Conservation (phyloP, 2,797 vertebrate species). For the Falco novaeseelandiae region DNA sequence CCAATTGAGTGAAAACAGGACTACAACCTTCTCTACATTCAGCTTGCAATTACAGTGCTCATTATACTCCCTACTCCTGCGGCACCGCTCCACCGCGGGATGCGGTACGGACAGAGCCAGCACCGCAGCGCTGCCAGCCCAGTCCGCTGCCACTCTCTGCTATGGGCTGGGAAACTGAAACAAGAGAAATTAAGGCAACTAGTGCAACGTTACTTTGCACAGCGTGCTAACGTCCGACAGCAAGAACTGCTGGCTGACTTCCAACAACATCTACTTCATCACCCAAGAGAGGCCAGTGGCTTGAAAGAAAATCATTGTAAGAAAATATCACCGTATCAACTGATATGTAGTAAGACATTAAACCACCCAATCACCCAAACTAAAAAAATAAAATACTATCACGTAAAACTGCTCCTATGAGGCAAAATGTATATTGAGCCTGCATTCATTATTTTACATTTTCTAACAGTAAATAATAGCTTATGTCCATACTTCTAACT, state of each 20-base stretch:
- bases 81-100: background rate
- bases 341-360: background rate
- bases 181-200: background rate
- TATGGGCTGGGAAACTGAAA: background rate
- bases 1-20: background rate
- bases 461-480: background rate
- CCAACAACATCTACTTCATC: background rate
- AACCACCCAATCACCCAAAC: background rate
- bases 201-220: background rate
- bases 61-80: fast-evolving
- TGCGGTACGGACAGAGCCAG: background rate
- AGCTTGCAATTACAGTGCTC: background rate
- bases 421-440: background rate
- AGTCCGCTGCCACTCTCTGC: background rate
- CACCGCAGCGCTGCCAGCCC: fast-evolving
- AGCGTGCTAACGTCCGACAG: fast-evolving
- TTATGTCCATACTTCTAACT: background rate
- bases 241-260: background rate
- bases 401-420: background rate
- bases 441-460: background rate
- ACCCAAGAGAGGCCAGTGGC: background rate
- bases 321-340: background rate
- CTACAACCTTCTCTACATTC: background rate
- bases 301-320: background rate
- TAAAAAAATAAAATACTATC: background rate